phyloP scores from a whole-genome alignment of 1,140 invertebrate species.

The Chrysoperla carnea region DNA sequence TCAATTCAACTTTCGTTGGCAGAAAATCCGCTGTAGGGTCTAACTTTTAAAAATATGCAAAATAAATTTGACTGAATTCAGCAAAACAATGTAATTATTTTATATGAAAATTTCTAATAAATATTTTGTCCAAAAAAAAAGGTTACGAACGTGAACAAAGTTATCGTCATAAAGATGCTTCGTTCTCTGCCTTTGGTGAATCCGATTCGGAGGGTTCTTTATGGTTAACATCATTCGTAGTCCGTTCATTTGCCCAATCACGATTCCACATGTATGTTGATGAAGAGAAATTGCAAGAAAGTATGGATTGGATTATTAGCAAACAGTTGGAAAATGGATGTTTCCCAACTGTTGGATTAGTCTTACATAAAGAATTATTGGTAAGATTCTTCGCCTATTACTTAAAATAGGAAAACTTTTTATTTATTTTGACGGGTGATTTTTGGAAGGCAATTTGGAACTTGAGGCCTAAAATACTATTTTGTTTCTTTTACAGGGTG shows the following conservation, averaged over 20 bases:
- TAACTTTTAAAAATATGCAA: no score
- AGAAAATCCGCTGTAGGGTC: no score
- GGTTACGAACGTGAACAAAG: conserved; percentile 88
- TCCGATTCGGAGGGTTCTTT: conserved; percentile 68
- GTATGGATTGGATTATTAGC: conserved; percentile 61
- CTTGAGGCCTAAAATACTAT: no score
- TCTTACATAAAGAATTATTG: conserved; percentile 62
- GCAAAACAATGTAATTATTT: no score
- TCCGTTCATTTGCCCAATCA: conserved; percentile 75
- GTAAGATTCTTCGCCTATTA: conserved; percentile 20
- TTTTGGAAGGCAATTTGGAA: no score
- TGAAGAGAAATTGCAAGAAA: conserved; percentile 45
- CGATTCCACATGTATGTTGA: conserved; percentile 65
- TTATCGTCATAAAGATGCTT: conserved; percentile 77
- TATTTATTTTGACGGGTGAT: no score
- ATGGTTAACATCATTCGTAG: conserved; percentile 93
- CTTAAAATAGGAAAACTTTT: no score
- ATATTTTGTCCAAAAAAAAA: conserved; percentile 26
- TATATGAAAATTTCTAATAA: no score
- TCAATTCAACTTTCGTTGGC: no score
- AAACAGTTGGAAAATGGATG: conserved; percentile 67
- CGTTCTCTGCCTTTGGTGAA: conserved; percentile 85
- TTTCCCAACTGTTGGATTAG: conserved; percentile 59
- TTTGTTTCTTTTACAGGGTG: no score
- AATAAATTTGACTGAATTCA: no score